Base-by-base conservation (phyloP, 1,140 invertebrate genomes). In the Drosophila sucinea region DNA sequence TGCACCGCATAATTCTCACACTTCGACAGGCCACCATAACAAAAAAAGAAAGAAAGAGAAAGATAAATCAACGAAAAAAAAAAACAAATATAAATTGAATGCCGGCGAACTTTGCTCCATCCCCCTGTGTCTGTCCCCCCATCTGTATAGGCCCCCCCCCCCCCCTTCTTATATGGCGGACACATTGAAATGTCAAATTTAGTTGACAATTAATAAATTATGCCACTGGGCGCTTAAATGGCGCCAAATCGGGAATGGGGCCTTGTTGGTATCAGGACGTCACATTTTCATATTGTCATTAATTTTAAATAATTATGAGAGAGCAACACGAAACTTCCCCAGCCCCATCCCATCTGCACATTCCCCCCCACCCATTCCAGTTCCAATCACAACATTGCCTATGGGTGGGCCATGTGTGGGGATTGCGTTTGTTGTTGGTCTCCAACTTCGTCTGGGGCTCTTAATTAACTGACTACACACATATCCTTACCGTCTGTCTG, bases 141-240 rank as follows among this genome's bases (percentile, higher is more conserved):
- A 35, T 41, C 57, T 55, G 40, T 33, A 47, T n/a, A 44, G 6
- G 10, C n/a, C 25, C 3, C 30, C 17, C 27, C n/a, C n/a, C 2
- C 33, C 29, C 6, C 32, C 51, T 38, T 47, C 27, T 17, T 60
- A 51, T 61, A 77, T 57, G 56, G 51, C 61, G 30, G 71, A 77
- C 85, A 84, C 84, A 89, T 84, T 84, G 84, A 89, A 89, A 90
- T 90, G 84, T 89, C 84, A 89, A 89, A 84, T 89, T 89, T 89
- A 89, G 84, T 83, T 89, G 84, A 89, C 84, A 89, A 89, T 89
- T 89, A 89, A 89, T 89, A 89, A 89, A 89, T 89, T 81, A 89
- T 89, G 71, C 67, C 55, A 79, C 71, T 69, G 85, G 56, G 73
- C 81, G 80, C 77, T 89, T 89, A 89, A 89, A 73, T 89, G 85